Evolutionary conservation across 2,797 vertebrate genomes (phyloP), one percentile per base, ranked within the genome.

Genomic region (Sciaenops ocellatus): DNA sequence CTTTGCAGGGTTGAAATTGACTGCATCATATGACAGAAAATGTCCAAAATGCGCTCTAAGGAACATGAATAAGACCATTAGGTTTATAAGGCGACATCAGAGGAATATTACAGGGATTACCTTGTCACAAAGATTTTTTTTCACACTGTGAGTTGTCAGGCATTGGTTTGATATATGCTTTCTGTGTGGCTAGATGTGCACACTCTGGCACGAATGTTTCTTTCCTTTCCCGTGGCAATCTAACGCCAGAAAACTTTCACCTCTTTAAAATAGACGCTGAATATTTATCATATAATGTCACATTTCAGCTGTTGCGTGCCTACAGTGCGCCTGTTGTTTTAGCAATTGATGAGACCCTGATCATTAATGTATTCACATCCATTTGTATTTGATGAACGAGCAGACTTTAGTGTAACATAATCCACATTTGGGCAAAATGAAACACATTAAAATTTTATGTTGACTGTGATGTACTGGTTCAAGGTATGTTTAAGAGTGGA

Each of bases 111-210:
- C 10, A 12, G 42, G 30, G 20, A 78, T 73, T 57, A 72, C 13
- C 41, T 46, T 38, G 44, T 47, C 78, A 61, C 44, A 63, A 34
- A 56, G 41, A 28, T 51, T 74, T 67, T n/a, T 28, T 26, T 47
- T 63, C 62, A 64, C 41, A 24, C 41, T 3, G 17, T 46, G 34
- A 41, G 41, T 51, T 67, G 64, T 72, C 66, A 73, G 34, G 47
- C 65, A 69, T 54, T 30, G 42, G 12, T 73, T 80, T 64, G 50
- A 57, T 70, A 74, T 38, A 26, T 46, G 59, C 24, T 47, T 34
- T 69, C 51, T 41, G 38, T 22, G 64, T 74, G 50, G 24, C 52
- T 6, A 30, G 34, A 80, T 44, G 59, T 44, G 55, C 50, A 65
- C 18, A 57, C 62, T 44, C 68, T 50, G 60, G 13, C 28, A 57